phyloP scores from a whole-genome alignment of 2,888 invertebrate species.

The Parascotia fuliginaria region DNA sequence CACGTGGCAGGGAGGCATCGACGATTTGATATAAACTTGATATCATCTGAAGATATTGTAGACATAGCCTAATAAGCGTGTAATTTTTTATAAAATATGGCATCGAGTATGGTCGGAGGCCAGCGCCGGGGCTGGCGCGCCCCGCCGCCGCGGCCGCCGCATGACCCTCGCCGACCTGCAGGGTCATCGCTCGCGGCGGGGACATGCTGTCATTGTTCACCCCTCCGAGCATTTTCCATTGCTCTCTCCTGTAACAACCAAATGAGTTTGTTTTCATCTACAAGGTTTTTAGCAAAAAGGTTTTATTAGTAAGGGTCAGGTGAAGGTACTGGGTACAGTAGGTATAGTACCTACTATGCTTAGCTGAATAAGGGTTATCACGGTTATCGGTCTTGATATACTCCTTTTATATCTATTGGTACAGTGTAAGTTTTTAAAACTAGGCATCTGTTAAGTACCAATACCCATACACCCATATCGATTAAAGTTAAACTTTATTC shows the following conservation, averaged over 20 bases:
- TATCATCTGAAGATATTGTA: slow-evolving; percentile 74
- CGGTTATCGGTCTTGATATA: too few species aligned
- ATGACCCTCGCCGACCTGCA: slow-evolving; percentile 68
- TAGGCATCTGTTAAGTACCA: too few species aligned
- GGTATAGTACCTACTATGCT: too few species aligned
- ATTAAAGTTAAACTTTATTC: too few species aligned
- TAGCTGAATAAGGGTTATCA: too few species aligned
- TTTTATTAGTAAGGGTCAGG: too few species aligned
- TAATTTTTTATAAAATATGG: slow-evolving; percentile 68
- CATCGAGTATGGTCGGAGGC: slow-evolving; percentile 58
- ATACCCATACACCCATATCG: too few species aligned
- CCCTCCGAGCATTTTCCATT: slow-evolving; percentile 79
- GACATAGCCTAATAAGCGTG: slow-evolving; percentile 83
- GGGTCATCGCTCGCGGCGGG: slow-evolving; percentile 81
- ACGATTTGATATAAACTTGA: slow-evolving; percentile 62
- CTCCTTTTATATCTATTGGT: too few species aligned
- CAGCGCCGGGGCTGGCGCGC: slow-evolving; percentile 57
- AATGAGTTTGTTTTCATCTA: slow-evolving; percentile 19
- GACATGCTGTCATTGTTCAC: slow-evolving; percentile 81
- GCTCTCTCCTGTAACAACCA: slow-evolving; percentile 78
- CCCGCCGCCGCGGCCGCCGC: slow-evolving; percentile 65
- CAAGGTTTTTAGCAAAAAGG: slow-evolving; percentile 1
- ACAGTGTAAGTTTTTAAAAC: too few species aligned
- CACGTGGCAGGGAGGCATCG: slow-evolving; percentile 58
- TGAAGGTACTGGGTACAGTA: too few species aligned